phyloP scores from a whole-genome alignment of 2,113 vertebrate genomes.

The Uria lomvia region DNA sequence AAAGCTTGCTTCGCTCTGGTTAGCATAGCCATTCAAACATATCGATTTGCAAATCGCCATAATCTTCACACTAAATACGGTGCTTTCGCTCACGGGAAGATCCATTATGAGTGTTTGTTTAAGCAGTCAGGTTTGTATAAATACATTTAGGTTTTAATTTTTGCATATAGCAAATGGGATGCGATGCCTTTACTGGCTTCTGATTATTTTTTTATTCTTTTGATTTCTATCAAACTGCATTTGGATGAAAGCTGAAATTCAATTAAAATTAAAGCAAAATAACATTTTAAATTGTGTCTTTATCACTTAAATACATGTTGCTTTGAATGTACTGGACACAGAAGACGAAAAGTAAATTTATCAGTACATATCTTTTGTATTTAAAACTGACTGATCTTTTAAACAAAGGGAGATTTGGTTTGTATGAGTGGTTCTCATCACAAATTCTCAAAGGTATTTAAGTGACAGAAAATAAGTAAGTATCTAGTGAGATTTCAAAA shows the following conservation, averaged over 20 bases:
- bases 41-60: not conserved
- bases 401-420: not conserved
- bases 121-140: not conserved
- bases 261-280: not conserved
- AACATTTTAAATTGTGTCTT: not conserved
- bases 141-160: not conserved
- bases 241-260: not conserved
- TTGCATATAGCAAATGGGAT: not conserved
- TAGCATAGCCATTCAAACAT: accelerated
- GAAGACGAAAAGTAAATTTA: not conserved
- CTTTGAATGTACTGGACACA: not conserved
- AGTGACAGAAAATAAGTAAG: not conserved
- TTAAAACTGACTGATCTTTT: not conserved
- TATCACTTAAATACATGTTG: not conserved
- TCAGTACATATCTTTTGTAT: not conserved
- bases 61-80: accelerated
- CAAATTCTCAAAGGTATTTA: not conserved
- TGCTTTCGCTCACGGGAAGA: not conserved
- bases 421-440: not conserved
- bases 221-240: not conserved
- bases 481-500: not conserved
- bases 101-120: not conserved
- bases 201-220: not conserved
- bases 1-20: not conserved
- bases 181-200: not conserved